Percentiles rank a stretch among this genome's conserved stretches.
Conservation (phyloP, 1,140 invertebrate genomes). For the Drosophila hydei region DNA sequence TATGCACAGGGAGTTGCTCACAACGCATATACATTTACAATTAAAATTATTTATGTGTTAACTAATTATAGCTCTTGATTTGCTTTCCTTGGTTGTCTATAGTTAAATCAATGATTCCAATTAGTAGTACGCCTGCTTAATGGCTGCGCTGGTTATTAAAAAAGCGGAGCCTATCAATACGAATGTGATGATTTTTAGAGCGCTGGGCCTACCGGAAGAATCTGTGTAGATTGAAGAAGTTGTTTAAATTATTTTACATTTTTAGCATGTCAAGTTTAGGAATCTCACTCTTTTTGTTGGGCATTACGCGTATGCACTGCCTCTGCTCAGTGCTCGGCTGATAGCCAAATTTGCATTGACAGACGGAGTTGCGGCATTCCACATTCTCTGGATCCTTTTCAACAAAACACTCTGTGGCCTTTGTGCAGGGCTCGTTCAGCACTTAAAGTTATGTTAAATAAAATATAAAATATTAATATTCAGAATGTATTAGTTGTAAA, state of each 20-base stretch:
- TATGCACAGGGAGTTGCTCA: constrained; percentile 45
- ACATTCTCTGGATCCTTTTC: constrained; percentile 79
- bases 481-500: background rate
- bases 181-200: constrained; percentile 83
- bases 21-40: constrained; percentile 39
- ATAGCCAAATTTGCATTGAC: constrained; percentile 84
- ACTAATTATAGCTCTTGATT: constrained; percentile 20
- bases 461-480: background rate
- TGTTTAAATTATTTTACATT: background rate
- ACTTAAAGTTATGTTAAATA: constrained; percentile 50
- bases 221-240: constrained; percentile 38
- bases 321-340: constrained; percentile 78
- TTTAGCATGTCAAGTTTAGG: background rate
- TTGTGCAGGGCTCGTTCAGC: constrained; percentile 82
- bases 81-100: background rate
- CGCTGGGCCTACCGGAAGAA: constrained; percentile 84
- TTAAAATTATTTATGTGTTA: constrained; percentile 8
- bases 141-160: constrained; percentile 81
- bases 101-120: background rate
- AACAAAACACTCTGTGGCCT: constrained; percentile 84
- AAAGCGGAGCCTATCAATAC: constrained; percentile 81
- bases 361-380: constrained; percentile 85
- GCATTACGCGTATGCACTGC: constrained; percentile 71
- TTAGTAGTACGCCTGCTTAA: constrained; percentile 83
- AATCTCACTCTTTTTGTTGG: constrained; percentile 79